Conservation (phyloP, 2,888 invertebrate species). For the Nomada hirtipes region DNA sequence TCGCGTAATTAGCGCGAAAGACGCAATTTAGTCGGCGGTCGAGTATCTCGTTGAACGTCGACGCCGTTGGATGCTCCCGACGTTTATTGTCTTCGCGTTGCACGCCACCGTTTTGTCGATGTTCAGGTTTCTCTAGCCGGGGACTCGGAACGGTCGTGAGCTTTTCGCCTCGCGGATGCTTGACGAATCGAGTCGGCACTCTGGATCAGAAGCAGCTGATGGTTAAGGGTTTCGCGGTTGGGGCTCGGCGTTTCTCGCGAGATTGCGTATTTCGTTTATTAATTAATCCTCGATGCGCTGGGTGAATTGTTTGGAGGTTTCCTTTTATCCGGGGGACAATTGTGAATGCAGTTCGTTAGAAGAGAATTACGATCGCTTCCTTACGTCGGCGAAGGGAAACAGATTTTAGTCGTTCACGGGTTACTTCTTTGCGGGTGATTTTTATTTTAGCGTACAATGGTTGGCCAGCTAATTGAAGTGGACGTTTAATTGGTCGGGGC, state of each 20-base stretch:
- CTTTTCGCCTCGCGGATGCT: background rate
- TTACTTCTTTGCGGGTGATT: no score
- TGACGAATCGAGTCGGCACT: slow-evolving; percentile 3
- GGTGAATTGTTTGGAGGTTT: no score
- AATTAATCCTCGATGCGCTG: no score
- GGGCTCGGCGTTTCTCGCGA: no score
- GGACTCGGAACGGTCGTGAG: background rate
- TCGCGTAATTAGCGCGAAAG: slow-evolving; percentile 57
- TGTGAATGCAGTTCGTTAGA: no score
- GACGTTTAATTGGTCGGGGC: background rate
- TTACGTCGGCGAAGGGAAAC: no score
- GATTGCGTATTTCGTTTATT: no score
- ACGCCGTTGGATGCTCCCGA: slow-evolving; percentile 14
- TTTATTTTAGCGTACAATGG: background rate
- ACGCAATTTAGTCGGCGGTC: slow-evolving; percentile 39
- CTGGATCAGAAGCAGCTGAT: background rate
- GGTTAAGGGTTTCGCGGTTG: background rate
- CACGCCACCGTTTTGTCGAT: slow-evolving; percentile 1
- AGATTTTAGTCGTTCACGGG: no score
- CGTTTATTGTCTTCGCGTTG: slow-evolving; percentile 28
- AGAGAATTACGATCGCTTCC: no score
- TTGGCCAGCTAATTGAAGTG: background rate
- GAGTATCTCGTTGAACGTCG: slow-evolving; percentile 7
- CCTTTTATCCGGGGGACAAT: no score
- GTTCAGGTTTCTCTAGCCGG: slow-evolving; percentile 3